Base-by-base conservation (phyloP, 2,888 invertebrate genomes). In the Uropetala carovei region DNA sequence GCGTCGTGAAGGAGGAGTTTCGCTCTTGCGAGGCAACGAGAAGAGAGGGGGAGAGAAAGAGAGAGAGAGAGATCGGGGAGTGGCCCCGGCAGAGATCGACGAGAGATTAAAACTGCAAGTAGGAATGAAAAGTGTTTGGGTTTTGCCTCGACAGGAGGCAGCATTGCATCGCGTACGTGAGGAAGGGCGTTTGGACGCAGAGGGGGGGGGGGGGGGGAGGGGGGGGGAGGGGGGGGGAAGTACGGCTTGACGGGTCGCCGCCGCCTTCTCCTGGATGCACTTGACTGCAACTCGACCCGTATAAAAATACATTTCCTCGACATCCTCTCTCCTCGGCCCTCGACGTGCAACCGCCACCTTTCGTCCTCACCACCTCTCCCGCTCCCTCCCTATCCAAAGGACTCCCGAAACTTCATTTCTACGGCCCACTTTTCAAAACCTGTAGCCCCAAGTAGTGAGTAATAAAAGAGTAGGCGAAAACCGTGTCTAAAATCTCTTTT, bases 91-190 rank as follows among this genome's bases (percentile, higher is more conserved):
- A 18, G 11, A 75, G 75, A 75, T 75, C 27, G 75, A 43, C 43
- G 9, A 27, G 27, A 75, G 75, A 75, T 75, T 75, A 75, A 75
- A 75, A 75, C 22, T 75, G 75, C 75, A 75, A 27, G 22, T 5
- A 27, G 75, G 75, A 75, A 75, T 75, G 75, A 75, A 75, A 75
- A 75, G 75, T 75, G 75, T 75, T 60, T 75, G 75, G 75, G 75
- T 75, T 60, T 75, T n/a, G 75, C 75, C 75, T 75, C 75, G 75
- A 27, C 75, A 75, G 27, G 75, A n/a, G 27, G 75, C 27, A 22
- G 75, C 75, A 75, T 75, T 75, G 75, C 75, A 75, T 75, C 75
- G 75, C 75, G 75, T 75, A 75, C 75, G 75, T 13, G 11, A 22
- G 75, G 22, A 75, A 10, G n/a, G 68, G 68, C 75, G 27, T 27